These are phyloP conservation scores for Amblyteles armatorius DNA, from an alignment of 2,888 invertebrate genomes.

Conservation along the genomic window DNA sequence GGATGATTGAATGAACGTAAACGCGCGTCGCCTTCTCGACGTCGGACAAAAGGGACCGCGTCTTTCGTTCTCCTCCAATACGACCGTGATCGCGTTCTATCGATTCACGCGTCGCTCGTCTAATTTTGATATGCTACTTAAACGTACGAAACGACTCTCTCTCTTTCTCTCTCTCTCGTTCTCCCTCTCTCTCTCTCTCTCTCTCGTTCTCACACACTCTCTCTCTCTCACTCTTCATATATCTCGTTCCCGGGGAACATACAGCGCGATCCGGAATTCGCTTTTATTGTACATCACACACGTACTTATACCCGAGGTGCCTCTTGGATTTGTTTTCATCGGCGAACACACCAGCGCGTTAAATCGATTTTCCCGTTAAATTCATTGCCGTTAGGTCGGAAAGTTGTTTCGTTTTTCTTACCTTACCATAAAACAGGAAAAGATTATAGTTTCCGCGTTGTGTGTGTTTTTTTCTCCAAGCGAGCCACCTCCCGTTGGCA, in stretches of 20 bases:
- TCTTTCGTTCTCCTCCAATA: slow-evolving; percentile 61
- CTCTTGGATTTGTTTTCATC: slow-evolving; percentile 31
- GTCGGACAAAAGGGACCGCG: slow-evolving; percentile 62
- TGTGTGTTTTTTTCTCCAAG: slow-evolving; percentile 21
- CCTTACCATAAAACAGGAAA: slow-evolving; percentile 15
- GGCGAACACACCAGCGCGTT: slow-evolving; percentile 2
- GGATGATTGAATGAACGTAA: slow-evolving; percentile 68
- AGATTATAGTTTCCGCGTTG: slow-evolving; percentile 8
- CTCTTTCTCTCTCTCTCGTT: slow-evolving; percentile 22
- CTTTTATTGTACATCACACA: slow-evolving; percentile 68
- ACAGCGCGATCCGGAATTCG: slow-evolving; percentile 57
- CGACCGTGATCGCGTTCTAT: slow-evolving; percentile 66
- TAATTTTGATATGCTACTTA: slow-evolving; percentile 76
- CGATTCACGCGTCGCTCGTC: slow-evolving; percentile 66
- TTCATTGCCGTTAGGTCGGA: slow-evolving; percentile 17
- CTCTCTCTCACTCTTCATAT: slow-evolving; percentile 39
- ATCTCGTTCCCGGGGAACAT: slow-evolving; percentile 20
- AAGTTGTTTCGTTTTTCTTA: slow-evolving; percentile 27
- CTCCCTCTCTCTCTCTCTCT: slow-evolving; percentile 23
- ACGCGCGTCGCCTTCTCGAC: slow-evolving; percentile 65
- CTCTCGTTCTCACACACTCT: slow-evolving; percentile 1
- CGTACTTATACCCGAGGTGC: slow-evolving; percentile 30
- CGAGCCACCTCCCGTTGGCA: background rate
- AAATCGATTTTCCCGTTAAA: slow-evolving; percentile 40
- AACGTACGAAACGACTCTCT: slow-evolving; percentile 65